Evolutionary conservation across 2,797 vertebrate species (phyloP), one percentile per base, ranked within the genome.

Genomic region (Protosalanx chinensis): DNA sequence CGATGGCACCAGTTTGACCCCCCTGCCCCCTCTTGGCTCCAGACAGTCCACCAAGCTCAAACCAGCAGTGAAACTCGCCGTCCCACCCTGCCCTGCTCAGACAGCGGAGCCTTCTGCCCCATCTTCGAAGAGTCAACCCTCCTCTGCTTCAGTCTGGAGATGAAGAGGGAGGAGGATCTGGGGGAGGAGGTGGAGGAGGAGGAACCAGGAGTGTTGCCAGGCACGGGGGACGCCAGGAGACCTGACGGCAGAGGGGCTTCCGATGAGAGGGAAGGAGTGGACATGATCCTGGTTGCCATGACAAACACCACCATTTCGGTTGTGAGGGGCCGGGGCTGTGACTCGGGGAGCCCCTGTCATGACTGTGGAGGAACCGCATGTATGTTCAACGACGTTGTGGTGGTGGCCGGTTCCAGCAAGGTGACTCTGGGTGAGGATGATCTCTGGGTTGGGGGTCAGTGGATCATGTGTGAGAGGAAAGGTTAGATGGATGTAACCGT

Each of bases 281-380:
- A 84, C 1, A n/a, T 92, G 16, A 67, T 93, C 20, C 4, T 93
- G 3, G 72, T 94, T 51, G 63, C 86, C 18, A 85, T 94, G 91
- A 86, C 6, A 1, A 87, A 87, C 29, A 88, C 91, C 6, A 89
- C 72, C 29, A 72, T 93, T 61, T 79, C 83, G 0, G 49, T 91
- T 70, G 51, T 94, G 56, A 81, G 10, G 1, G 88, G 85, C n/a
- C 77, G 93, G 5, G 86, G 92, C 51, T 89, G 84, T 20, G 57
- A 74, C 1, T 0, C 3, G 0, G 35, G 5, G 0, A 41, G 35
- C 10, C 6, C 68, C 6, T 91, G 89, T 68, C 0, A 27, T 0
- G 76, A 75, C 1, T 89, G 88, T 57, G 5, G 67, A 0, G 69
- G 71, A 8, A 67, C 37, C 0, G 76, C 74, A 7, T 93, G 91